phyloP scores from a whole-genome alignment of 2,797 vertebrate genomes.

The Acanthurus leucopareius region DNA sequence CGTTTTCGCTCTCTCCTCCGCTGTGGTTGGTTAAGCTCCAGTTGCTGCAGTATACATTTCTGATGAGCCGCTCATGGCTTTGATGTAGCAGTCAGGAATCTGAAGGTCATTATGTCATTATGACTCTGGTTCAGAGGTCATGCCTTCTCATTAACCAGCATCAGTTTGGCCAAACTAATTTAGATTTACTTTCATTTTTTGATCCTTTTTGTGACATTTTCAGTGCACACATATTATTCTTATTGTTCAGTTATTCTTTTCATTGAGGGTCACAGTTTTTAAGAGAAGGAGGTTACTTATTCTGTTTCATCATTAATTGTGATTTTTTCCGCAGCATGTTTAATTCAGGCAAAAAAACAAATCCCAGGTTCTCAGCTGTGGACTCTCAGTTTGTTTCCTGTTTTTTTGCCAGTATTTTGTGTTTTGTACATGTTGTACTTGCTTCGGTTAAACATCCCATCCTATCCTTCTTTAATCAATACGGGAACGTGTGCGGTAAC shows the following conservation, averaged over 20 bases:
- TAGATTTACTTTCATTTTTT: slow-evolving; percentile 13
- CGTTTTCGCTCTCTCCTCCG: slow-evolving; percentile 54
- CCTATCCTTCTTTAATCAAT: background rate
- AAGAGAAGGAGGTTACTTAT: background rate
- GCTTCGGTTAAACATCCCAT: slow-evolving; percentile 9
- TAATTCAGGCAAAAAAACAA: background rate
- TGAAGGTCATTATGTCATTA: slow-evolving; percentile 70
- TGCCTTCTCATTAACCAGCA: slow-evolving; percentile 35
- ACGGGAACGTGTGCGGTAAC: background rate
- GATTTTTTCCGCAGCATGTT: background rate
- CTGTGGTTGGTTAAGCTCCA: slow-evolving; percentile 74
- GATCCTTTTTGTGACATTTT: background rate
- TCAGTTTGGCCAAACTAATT: slow-evolving; percentile 25
- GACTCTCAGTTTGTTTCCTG: background rate
- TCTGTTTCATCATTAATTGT: background rate
- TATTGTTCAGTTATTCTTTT: background rate
- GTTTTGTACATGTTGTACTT: background rate
- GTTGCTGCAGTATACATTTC: slow-evolving; percentile 78
- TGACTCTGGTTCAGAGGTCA: slow-evolving; percentile 61
- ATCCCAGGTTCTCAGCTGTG: background rate
- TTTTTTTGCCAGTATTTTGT: background rate
- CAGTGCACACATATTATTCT: background rate
- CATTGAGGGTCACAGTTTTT: background rate
- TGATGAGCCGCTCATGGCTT: slow-evolving; percentile 67
- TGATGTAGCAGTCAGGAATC: slow-evolving; percentile 58